A percentile compares a stretch with the other conserved stretches of the same genome.
phyloP scores from a whole-genome alignment of 2,888 invertebrate genomes.

The Celastrina argiolus region DNA sequence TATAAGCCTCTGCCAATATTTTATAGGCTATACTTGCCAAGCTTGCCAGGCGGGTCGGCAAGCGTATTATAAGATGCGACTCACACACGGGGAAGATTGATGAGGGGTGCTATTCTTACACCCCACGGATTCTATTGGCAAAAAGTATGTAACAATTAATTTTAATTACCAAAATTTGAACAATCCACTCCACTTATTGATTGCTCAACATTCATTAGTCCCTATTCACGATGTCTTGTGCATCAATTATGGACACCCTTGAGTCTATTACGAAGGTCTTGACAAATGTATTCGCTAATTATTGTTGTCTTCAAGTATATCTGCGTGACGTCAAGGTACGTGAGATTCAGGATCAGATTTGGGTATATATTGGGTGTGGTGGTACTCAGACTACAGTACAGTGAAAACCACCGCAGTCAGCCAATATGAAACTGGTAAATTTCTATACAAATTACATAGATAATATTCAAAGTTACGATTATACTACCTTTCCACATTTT shows the following conservation, averaged over 20 bases:
- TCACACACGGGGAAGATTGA: too few relatives aligned
- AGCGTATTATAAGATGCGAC: too few relatives aligned
- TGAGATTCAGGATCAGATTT: slow-evolving; percentile 18
- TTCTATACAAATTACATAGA: neutral
- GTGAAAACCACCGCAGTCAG: neutral
- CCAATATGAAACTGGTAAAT: slow-evolving; percentile 15
- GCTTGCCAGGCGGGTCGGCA: too few relatives aligned
- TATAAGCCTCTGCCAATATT: too few relatives aligned
- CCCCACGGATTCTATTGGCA: too few relatives aligned
- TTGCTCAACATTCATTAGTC: neutral
- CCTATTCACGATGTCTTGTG: neutral
- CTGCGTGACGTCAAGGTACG: slow-evolving; percentile 15
- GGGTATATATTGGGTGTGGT: slow-evolving; percentile 7
- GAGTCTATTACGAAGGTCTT: slow-evolving; percentile 41
- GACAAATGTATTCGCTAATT: slow-evolving; percentile 9
- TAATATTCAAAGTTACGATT: too few relatives aligned
- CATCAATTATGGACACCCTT: slow-evolving; percentile 5
- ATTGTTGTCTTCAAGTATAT: slow-evolving; percentile 16
- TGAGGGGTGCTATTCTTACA: too few relatives aligned
- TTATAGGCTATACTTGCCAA: too few relatives aligned
- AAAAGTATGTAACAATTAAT: too few relatives aligned
- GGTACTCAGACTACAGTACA: neutral
- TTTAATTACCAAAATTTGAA: too few relatives aligned
- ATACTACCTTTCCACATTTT: too few relatives aligned
- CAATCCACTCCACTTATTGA: neutral